Base-by-base conservation (phyloP, 2,113 vertebrate genomes). In the Leucoraja erinaceus region DNA sequence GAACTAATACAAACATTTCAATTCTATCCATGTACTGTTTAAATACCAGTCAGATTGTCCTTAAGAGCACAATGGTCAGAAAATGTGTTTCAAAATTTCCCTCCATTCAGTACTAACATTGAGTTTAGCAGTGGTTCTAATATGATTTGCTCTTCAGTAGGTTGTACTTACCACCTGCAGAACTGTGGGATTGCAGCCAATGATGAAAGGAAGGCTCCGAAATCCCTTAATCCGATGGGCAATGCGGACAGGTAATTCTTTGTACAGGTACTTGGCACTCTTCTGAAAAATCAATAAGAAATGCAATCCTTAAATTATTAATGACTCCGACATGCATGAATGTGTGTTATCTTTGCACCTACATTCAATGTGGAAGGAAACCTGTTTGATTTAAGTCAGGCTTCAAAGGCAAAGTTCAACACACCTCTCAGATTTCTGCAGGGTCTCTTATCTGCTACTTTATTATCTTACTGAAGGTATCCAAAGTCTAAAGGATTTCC, bases 161-260 rank as follows among this genome's bases (percentile, higher is more conserved):
- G 9, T 20, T 31, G 56, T 12, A 47, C 77, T 63, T 59, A 93
- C 93, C 93, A 93, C 93, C n/a, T 93, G 93, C 31, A 93, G 68
- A 63, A 93, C 91, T 38, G 77, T 70, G 25, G 93, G 93, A 59
- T 93, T 81, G 68, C 93, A 93, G 22, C 93, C 93, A 56, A 93
- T 86, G 83, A 93, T 93, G 78, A 93, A 93, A 38, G 93, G 93
- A 63, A 93, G 93, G 25, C 68, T 91, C 31, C 93, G 78, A 33
- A 93, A 93, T 28, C 83, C 93, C 77, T 86, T 81, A 84, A 93
- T 93, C 1, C 93, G 81, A 59, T 93, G 93, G 10, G 93, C 77
- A 28, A 93, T 93, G 31, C 93, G 77, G 0, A 93, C 93, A 12
- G 93, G 93, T 20, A 93, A 54, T n/a, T 93, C 93, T 11, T 93